Evolutionary conservation across 2,797 vertebrate species (phyloP), one percentile per base, ranked within the genome.

Genomic region (Bradypodion pumilum): DNA sequence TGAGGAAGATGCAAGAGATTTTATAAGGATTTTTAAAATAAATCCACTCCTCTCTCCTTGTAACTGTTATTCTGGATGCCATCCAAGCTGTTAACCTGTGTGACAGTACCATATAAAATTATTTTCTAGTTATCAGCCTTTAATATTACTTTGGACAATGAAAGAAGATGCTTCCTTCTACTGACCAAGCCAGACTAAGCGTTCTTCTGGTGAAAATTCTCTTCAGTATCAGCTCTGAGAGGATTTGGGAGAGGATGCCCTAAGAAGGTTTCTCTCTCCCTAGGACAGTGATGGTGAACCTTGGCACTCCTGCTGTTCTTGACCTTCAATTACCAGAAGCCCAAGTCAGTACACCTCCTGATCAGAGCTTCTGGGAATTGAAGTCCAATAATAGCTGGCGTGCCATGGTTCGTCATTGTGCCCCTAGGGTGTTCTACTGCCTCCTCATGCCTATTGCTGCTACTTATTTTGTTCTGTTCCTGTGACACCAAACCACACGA

Each of bases 1-100:
- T 83, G 73, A 37, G 59, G 25, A 72, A 80, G 74, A 37, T 84
- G 65, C 84, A 78, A 81, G 78, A 52, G 65, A 72, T 46, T 83
- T 27, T 35, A 3, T 35, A 27, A 74, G 1, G 29, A 21, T 32
- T 82, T 1, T 76, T 37, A 44, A 1, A 25, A 74, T 69, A 69
- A 19, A 16, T 27, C 37, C 27, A 27, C 56, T 8, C 2, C n/a
- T 70, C 25, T 85, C 3, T 75, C 52, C 23, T 83, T 81, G 35
- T 40, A 59, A 77, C 46, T 42, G 78, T 56, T 88, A 29, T 1
- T 0, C 1, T 19, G 84, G 74, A n/a, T 80, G 29, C 63, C 81
- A 35, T 3, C 0, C 52, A 70, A 63, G 52, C 35, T 83, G 32
- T 88, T 63, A 87, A 81, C 83, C 76, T 63, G 42, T 40, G 44